Conservation (phyloP, 2,797 vertebrate genomes). For the Dermochelys coriacea region DNA sequence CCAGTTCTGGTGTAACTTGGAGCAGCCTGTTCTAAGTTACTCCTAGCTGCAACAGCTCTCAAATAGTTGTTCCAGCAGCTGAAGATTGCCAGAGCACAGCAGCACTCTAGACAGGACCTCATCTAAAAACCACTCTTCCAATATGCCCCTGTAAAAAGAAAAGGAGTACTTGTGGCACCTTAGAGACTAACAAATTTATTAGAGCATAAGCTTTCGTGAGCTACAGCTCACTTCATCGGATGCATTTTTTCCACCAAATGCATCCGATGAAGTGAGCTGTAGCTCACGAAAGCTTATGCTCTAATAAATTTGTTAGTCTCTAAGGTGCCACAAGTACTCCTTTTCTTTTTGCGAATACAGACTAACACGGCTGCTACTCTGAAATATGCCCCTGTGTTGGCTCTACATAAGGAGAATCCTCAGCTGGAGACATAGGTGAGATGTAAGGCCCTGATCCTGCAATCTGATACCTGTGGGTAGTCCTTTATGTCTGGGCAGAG, state of each 20-base stretch:
- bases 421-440: background rate
- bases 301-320: no score
- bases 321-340: no score
- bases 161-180: no score
- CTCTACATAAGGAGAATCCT: background rate
- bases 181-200: no score
- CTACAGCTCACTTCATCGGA: no score
- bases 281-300: no score
- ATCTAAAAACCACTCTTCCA: background rate
- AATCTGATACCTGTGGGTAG: background rate
- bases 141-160: background rate
- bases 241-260: no score
- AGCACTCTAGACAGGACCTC: background rate
- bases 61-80: background rate
- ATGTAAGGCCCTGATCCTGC: background rate
- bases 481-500: background rate
- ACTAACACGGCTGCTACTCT: no score
- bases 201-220: no score
- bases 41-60: background rate
- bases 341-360: no score
- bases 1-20: background rate
- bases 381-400: background rate
- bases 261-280: no score
- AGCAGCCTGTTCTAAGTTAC: background rate
- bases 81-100: background rate